A percentile compares a stretch with the other conserved stretches of the same genome.
These are phyloP conservation scores for Caenorhabditis drosophilae DNA, from an alignment of 2,888 invertebrate species.

Conservation along the genomic window DNA sequence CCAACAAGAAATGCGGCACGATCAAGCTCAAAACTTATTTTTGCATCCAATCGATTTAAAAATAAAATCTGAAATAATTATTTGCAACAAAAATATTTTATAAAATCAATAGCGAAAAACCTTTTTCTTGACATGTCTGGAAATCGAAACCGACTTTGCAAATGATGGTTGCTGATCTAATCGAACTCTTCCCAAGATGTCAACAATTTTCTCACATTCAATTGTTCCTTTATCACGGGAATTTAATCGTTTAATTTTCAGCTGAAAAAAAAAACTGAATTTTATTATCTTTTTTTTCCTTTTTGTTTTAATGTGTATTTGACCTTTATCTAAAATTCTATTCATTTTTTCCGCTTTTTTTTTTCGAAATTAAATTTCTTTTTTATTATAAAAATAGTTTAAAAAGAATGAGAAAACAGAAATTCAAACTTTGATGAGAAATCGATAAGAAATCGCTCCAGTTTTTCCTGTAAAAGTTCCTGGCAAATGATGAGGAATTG, in stretches of 20 bases:
- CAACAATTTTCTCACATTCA: conserved; percentile 43
- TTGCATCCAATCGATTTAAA: conserved; percentile 38
- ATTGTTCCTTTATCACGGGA: conserved; percentile 38
- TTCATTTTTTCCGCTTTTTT: no score
- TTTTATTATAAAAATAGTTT: no score
- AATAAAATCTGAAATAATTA: conserved; percentile 32
- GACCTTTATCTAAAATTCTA: no score
- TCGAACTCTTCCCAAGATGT: conserved; percentile 35
- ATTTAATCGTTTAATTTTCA: conserved; percentile 21
- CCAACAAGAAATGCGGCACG: conserved; percentile 41
- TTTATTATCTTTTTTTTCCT: background rate
- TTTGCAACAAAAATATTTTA: background rate
- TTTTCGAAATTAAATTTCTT: no score
- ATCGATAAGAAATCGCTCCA: conserved; percentile 47
- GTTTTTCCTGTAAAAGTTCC: conserved; percentile 45
- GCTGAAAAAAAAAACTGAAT: background rate
- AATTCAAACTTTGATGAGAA: conserved; percentile 30
- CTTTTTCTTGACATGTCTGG: conserved; percentile 45
- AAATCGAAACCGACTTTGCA: conserved; percentile 33
- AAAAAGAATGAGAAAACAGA: no score
- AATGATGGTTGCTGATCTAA: conserved; percentile 32
- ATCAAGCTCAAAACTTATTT: conserved; percentile 42
- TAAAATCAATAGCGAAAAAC: conserved; percentile 8
- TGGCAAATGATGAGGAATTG: conserved; percentile 37
- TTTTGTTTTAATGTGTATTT: no score